Evolutionary conservation across 2,888 invertebrate genomes (phyloP), one percentile per base, ranked within the genome.

Genomic region (Lomographa bimaculata): DNA sequence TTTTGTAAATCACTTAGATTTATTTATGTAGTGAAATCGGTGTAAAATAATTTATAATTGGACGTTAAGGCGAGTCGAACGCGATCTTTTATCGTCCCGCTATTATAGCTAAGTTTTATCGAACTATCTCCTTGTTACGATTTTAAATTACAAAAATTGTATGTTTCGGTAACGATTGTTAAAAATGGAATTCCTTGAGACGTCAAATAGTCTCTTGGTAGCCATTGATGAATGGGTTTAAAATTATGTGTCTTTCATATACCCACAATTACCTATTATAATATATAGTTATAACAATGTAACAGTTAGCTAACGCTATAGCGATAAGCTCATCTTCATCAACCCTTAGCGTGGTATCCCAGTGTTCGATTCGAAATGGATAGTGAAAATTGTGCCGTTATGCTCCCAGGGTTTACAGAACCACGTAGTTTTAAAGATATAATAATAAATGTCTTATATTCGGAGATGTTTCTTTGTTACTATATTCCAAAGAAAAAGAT

Each of bases 31-130:
- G 25, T 30, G 9, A 41, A 28, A 28, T 32, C 26, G 7, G 9
- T 35, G 16, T 19, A 20, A 10, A 32, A 33, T 35, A 35, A 27
- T 44, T 41, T 34, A 28, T 30, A 20, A 45, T 28, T 17, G 35
- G 29, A 41, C 25, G 37, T 20, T 32, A 16, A 36, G 42, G 36
- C 19, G 29, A 36, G 45, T 21, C 49, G 49, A 52, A 51, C 51
- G 54, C 54, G 32, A 47, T 51, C 54, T 51, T 51, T 54, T 46
- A 14, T 11, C 37, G 51, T 47, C 65, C 62, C 65, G 63, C 63
- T 61, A 52, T 50, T 41, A 45, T 53, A 44, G 62, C 54, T 52
- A 57, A 62, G 43, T 54, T 54, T 58, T 53, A 57, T 62, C 50
- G 46, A 60, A 52, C 27, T 56, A 48, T 58, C 48, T 60, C 45